Evolutionary conservation across 2,797 vertebrate genomes (phyloP).

Genomic region (Sylvilagus floridanus): DNA sequence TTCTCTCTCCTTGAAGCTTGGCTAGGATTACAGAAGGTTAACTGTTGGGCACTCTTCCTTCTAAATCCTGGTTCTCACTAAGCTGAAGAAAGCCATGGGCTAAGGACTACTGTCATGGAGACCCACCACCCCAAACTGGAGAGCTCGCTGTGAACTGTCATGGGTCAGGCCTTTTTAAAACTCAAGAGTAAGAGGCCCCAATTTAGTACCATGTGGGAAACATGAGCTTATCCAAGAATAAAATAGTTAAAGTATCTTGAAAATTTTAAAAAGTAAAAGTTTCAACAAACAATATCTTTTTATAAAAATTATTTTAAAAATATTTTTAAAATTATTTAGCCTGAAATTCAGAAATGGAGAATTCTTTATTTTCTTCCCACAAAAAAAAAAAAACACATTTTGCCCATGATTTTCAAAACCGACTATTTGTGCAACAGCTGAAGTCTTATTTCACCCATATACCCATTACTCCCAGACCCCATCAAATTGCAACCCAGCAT

Average conservation of each 20-base stretch:
- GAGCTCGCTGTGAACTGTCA: neutral
- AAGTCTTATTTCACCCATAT: neutral
- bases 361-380: neutral
- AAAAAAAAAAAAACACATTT: neutral
- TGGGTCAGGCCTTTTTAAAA: neutral
- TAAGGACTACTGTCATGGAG: neutral
- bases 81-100: neutral
- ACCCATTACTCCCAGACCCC: neutral
- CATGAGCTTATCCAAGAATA: neutral
- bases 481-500: neutral
- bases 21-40: neutral
- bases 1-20: neutral
- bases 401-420: neutral
- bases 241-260: conserved; percentile 46
- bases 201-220: neutral
- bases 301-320: neutral
- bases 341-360: conserved; percentile 13
- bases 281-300: neutral
- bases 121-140: neutral
- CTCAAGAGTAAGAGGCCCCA: neutral
- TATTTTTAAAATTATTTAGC: neutral
- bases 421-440: neutral
- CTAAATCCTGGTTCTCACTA: neutral
- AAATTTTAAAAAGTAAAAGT: neutral
- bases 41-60: neutral